Conservation (phyloP, 2,888 invertebrate species). For the Adelognathus sp. region DNA sequence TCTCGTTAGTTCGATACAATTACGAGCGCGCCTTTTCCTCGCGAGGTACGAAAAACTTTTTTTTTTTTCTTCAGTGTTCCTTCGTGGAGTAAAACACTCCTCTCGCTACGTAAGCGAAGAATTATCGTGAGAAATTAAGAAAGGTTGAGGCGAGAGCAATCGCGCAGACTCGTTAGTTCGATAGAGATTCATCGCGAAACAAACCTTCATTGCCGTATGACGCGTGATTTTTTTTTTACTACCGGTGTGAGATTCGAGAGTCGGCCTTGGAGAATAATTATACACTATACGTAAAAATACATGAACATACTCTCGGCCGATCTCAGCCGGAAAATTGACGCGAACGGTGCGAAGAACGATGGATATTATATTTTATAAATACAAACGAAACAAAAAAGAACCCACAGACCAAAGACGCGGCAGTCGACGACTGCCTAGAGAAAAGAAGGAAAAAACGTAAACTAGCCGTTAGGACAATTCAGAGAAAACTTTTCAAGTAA, state of each 20-base stretch:
- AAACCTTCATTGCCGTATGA: constrained; percentile 35
- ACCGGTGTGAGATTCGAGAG: constrained; percentile 44
- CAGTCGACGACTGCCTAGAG: constrained; percentile 69
- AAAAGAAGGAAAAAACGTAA: constrained; percentile 33
- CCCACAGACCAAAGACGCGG: constrained; percentile 75
- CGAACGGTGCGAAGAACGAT: not conserved
- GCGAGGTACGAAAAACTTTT: not conserved
- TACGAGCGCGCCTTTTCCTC: constrained; percentile 4
- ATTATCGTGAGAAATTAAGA: not conserved
- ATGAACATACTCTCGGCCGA: not conserved
- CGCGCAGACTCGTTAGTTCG: constrained; percentile 61
- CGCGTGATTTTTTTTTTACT: too few relatives aligned
- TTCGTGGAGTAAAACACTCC: not conserved
- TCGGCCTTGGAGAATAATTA: constrained; percentile 3
- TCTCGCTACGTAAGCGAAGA: not conserved
- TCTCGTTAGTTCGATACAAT: constrained; percentile 48
- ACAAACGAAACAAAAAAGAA: constrained; percentile 34
- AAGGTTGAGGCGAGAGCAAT: constrained; percentile 33
- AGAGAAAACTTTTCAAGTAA: constrained; percentile 34
- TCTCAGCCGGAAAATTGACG: constrained; percentile 16
- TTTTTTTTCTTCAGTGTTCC: too few relatives aligned
- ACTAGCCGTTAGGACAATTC: constrained; percentile 35
- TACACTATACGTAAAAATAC: not conserved
- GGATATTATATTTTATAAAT: too few relatives aligned
- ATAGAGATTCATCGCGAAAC: constrained; percentile 37